Evolutionary conservation across 1,140 invertebrate species (phyloP), one percentile per base, ranked within the genome.

Genomic region (Hetaerina americana): DNA sequence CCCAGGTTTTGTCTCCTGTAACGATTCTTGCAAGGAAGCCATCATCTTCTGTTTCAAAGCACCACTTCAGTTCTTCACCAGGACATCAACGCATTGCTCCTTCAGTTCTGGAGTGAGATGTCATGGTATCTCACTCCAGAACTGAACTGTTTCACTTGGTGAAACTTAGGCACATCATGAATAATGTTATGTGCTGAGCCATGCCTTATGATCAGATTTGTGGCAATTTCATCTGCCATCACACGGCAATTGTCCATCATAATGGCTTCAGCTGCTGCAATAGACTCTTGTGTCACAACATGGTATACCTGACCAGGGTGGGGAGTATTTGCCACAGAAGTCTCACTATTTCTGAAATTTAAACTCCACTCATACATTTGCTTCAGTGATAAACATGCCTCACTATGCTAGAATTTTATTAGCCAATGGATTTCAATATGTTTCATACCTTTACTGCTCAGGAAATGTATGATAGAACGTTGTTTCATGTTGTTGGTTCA

Each of bases 401-500:
- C 66, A 22, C 71, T 67, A 68, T 40, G 68, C 28, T 72, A 28
- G 15, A 18, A 22, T 31, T 68, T 72, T 28, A 72, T 72, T 72
- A 26, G n/a, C 26, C 67, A 5, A 68, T 72, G 66, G 29, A 72
- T 69, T 68, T 72, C 71, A 72, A 68, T 68, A 28, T 27, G 66
- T 72, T 69, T 68, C 27, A 40, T 66, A 68, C 66, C 66, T 68
- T 72, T 67, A 72, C 71, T 72, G 28, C 29, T 68, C 24, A 40
- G 24, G 68, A 72, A 72, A 31, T n/a, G 66, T 68, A 72, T 72
- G 27, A 68, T 67, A 68, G 22, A 40, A 72, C 71, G 66, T 27
- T 72, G 71, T 72, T 72, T 67, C 29, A n/a, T n/a, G n/a, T 71
- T 27, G 6, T 67, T 67, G 71, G 57, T 71, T 26, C 28, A 26